These are phyloP conservation scores for Leuciscus waleckii DNA, from an alignment of 2,797 vertebrate genomes.

Conservation along the genomic window DNA sequence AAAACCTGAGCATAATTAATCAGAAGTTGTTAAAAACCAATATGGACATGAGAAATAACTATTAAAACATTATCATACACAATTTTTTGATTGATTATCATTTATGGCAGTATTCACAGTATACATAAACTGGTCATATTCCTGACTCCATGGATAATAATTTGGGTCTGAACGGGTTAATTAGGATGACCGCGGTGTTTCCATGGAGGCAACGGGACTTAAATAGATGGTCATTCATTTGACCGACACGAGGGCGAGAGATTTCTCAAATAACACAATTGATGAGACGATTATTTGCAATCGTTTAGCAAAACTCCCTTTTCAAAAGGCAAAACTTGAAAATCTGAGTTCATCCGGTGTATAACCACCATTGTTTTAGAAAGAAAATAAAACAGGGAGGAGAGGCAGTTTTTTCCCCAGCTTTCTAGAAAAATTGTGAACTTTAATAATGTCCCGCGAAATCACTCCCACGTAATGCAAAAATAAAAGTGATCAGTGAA, in stretches of 20 bases:
- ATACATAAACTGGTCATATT: neutral
- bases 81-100: neutral
- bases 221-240: conserved; percentile 58
- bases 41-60: neutral
- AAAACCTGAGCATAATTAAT: neutral
- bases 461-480: neutral
- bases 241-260: conserved; percentile 19
- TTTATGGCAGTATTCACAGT: neutral
- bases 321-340: conserved; percentile 16
- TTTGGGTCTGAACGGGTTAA: conserved; percentile 35
- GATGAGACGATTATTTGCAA: conserved; percentile 60
- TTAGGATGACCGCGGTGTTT: conserved; percentile 54
- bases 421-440: conserved; percentile 19
- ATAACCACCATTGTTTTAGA: neutral
- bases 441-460: conserved; percentile 10
- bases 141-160: neutral
- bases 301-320: conserved; percentile 44
- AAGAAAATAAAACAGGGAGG: neutral
- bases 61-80: neutral
- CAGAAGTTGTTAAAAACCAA: neutral
- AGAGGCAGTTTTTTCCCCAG: neutral
- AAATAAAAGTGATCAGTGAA: conserved; percentile 7
- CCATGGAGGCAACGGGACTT: conserved; percentile 57
- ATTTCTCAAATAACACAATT: conserved; percentile 28
- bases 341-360: neutral